phyloP scores from a whole-genome alignment of 2,888 invertebrate genomes.

The Ectobius pallidus region DNA sequence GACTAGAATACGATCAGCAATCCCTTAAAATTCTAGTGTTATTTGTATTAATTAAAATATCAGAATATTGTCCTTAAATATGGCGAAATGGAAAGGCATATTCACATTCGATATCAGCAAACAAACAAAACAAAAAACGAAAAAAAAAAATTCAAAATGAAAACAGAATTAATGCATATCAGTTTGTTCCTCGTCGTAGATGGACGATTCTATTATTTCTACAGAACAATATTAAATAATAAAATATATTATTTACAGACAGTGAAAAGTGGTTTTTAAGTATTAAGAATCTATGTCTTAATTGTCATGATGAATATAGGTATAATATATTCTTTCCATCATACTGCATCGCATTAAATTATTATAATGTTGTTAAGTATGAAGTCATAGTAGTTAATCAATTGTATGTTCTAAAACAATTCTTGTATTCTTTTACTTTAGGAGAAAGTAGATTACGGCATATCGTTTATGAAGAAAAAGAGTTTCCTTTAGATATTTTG shows the following conservation, averaged over 20 bases:
- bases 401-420: no score
- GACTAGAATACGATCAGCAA: no score
- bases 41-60: no score
- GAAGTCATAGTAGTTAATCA: no score
- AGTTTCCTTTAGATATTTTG: no score
- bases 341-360: background rate
- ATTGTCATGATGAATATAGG: background rate
- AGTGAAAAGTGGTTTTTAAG: background rate
- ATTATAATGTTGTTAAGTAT: no score
- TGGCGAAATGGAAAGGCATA: constrained; percentile 22
- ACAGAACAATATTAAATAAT: background rate
- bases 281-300: constrained; percentile 7
- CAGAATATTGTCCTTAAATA: no score
- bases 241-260: constrained; percentile 15
- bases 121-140: no score
- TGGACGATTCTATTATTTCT: background rate
- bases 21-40: no score
- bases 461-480: no score
- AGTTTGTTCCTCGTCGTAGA: background rate
- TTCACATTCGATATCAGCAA: constrained; percentile 21
- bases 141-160: constrained; percentile 11
- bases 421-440: no score
- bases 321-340: constrained; percentile 6
- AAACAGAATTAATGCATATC: constrained; percentile 20
- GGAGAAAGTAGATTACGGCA: no score